These are phyloP conservation scores for Coenonympha glycerion DNA, from an alignment of 2,888 invertebrate species.

Conservation along the genomic window DNA sequence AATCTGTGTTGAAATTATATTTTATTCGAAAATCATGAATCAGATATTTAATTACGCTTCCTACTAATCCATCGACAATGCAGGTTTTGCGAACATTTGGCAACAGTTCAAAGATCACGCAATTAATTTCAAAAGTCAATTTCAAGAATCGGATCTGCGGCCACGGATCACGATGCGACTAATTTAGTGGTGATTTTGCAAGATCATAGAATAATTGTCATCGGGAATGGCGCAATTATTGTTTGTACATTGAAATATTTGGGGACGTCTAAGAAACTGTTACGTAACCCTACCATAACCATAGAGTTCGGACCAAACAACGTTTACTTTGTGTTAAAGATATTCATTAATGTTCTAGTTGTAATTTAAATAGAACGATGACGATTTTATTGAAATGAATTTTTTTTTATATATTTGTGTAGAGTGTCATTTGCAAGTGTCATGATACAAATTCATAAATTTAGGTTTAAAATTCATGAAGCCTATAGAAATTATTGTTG, in stretches of 20 bases:
- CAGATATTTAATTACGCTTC: slow-evolving; percentile 34
- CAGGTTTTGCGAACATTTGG: slow-evolving; percentile 49
- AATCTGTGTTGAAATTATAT: background rate
- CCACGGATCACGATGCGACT: slow-evolving; percentile 62
- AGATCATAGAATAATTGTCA: slow-evolving; percentile 58
- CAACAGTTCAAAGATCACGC: slow-evolving; percentile 65
- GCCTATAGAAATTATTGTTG: slow-evolving; percentile 33
- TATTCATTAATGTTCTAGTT: too few species aligned
- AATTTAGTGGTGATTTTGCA: slow-evolving; percentile 53
- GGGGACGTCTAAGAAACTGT: slow-evolving; percentile 50
- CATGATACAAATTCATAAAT: too few species aligned
- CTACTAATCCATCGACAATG: slow-evolving; percentile 32
- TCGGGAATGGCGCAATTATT: slow-evolving; percentile 43
- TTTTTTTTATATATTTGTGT: background rate
- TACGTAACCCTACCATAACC: slow-evolving; percentile 40
- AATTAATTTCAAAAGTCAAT: slow-evolving; percentile 62
- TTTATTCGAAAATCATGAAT: slow-evolving; percentile 32
- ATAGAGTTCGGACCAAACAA: background rate
- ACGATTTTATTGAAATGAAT: too few species aligned
- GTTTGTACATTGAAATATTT: slow-evolving; percentile 45
- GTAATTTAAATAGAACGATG: too few species aligned
- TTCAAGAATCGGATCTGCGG: slow-evolving; percentile 52
- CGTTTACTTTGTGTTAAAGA: slow-evolving; percentile 28
- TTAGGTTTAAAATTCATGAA: too few species aligned
- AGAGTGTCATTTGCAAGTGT: background rate